These are phyloP conservation scores for Zelostemma sp. DNA, from an alignment of 1,140 invertebrate genomes.

Conservation along the genomic window DNA sequence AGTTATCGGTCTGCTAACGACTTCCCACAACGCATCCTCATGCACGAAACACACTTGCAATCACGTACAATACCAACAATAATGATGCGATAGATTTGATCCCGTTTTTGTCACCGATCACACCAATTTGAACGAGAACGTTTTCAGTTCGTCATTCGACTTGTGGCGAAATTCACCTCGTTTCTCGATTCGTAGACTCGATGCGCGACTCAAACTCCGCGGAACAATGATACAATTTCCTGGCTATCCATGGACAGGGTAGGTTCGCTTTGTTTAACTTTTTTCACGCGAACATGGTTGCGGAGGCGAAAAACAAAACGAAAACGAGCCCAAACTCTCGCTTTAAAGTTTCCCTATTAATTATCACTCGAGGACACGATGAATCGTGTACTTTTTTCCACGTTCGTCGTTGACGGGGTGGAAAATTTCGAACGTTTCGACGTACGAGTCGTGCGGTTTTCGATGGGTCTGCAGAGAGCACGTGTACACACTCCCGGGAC, in stretches of 20 bases:
- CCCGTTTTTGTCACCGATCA: conserved; percentile 24
- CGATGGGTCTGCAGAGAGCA: too few relatives aligned
- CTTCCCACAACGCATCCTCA: conserved; percentile 27
- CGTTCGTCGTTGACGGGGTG: too few relatives aligned
- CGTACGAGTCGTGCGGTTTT: too few relatives aligned
- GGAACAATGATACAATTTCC: background rate
- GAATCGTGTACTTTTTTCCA: too few relatives aligned
- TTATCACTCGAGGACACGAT: too few relatives aligned
- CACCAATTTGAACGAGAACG: conserved; percentile 11
- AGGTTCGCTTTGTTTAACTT: background rate
- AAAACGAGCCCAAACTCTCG: too few relatives aligned
- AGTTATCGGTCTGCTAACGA: conserved; percentile 27
- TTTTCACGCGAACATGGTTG: background rate
- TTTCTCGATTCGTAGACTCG: background rate
- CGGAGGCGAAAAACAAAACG: background rate
- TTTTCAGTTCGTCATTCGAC: conserved; percentile 4
- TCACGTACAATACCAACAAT: conserved; percentile 26
- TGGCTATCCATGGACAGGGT: background rate
- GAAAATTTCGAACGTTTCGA: too few relatives aligned
- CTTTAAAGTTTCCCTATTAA: too few relatives aligned
- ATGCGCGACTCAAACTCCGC: background rate
- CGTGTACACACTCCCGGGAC: too few relatives aligned
- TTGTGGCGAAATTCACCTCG: background rate
- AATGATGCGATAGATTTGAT: conserved; percentile 8
- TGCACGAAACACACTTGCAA: conserved; percentile 21